Evolutionary conservation across 2,888 invertebrate genomes (phyloP).

Genomic region (Meganola albula): DNA sequence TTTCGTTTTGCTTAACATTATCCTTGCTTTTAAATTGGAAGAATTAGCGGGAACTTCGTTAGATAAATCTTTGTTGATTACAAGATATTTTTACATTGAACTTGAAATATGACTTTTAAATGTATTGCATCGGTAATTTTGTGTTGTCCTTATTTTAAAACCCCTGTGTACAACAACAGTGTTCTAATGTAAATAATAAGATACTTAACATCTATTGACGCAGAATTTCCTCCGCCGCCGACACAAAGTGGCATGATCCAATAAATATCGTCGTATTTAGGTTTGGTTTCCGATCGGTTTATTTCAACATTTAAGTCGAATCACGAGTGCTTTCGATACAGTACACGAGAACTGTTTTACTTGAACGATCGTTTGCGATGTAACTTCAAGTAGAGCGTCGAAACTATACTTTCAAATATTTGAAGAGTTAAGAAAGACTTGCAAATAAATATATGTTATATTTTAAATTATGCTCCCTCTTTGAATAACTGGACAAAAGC

Average conservation of each 20-base stretch:
- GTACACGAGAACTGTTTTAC: constrained; percentile 72
- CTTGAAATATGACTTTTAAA: too few species aligned
- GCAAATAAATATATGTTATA: constrained; percentile 16
- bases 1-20: constrained; percentile 22
- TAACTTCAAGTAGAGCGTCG: constrained; percentile 34
- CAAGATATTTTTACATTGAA: too few species aligned
- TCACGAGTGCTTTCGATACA: constrained; percentile 58
- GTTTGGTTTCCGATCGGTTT: constrained; percentile 45
- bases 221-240: constrained; percentile 25
- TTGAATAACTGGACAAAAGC: too few species aligned
- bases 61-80: too few species aligned
- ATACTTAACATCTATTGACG: constrained; percentile 20
- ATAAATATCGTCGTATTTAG: constrained; percentile 36
- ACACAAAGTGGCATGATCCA: constrained; percentile 26
- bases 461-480: too few species aligned
- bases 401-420: constrained; percentile 32
- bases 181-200: constrained; percentile 18
- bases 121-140: too few species aligned
- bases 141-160: too few species aligned
- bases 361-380: constrained; percentile 54
- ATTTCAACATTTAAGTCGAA: constrained; percentile 50
- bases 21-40: constrained; percentile 5
- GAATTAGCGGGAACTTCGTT: too few species aligned
- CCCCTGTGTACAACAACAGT: too few species aligned
- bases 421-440: constrained; percentile 30